A percentile compares a stretch with the other conserved stretches of the same genome.
Conservation (phyloP, 2,888 invertebrate species). For the Stenolophus ochropezus region DNA sequence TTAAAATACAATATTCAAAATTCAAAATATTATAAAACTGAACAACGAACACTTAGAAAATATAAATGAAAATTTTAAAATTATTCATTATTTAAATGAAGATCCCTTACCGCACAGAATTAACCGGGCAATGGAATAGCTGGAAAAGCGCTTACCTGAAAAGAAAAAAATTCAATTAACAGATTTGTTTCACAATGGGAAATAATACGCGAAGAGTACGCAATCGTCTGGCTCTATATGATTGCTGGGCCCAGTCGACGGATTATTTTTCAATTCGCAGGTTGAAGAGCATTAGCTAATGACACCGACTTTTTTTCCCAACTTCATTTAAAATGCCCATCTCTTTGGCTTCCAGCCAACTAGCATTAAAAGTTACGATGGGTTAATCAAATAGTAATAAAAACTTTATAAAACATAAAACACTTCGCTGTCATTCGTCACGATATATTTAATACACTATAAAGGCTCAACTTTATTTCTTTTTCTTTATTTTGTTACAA, state of each 20-base stretch:
- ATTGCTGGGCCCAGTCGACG: conserved; percentile 1
- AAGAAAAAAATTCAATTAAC: neutral
- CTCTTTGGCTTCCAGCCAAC: conserved; percentile 22
- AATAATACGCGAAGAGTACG: neutral
- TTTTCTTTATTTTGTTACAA: neutral
- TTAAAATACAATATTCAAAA: too few relatives aligned
- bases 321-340: conserved; percentile 36
- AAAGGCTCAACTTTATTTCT: neutral
- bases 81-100: neutral
- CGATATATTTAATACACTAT: conserved; percentile 15
- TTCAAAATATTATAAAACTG: neutral
- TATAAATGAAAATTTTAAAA: neutral
- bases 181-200: neutral
- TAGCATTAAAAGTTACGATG: conserved; percentile 18
- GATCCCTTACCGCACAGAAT: neutral
- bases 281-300: conserved; percentile 37
- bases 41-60: neutral
- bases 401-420: conserved; percentile 42
- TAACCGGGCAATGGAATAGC: neutral
- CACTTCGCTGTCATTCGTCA: conserved; percentile 23
- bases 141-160: neutral
- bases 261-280: conserved; percentile 38
- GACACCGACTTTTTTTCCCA: conserved; percentile 8
- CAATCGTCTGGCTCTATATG: neutral
- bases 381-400: conserved; percentile 45